A percentile compares a stretch with the other conserved stretches of the same genome.
Evolutionary conservation across 2,113 vertebrate species (phyloP).

Genomic region (Athene cunicularia): DNA sequence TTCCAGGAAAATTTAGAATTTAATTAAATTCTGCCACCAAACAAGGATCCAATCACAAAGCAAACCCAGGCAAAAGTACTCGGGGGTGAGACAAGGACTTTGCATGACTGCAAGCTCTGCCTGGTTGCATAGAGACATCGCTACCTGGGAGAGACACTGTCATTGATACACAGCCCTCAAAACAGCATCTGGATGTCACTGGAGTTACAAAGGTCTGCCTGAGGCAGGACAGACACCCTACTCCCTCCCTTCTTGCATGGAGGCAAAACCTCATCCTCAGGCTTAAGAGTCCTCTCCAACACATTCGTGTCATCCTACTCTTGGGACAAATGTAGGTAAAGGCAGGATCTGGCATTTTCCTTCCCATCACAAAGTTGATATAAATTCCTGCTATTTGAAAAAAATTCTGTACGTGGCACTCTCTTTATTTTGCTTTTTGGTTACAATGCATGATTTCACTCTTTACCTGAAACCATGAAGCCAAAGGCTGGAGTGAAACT

Average conservation of each 20-base stretch:
- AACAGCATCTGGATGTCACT: background rate
- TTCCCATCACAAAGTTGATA: background rate
- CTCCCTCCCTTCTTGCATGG: background rate
- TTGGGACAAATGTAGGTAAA: background rate
- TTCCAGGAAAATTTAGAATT: background rate
- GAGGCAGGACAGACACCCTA: background rate
- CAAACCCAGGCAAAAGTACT: background rate
- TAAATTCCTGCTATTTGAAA: background rate
- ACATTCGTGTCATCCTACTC: background rate
- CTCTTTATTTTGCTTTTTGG: background rate
- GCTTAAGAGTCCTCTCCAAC: background rate
- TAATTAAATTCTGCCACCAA: background rate
- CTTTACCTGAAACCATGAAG: background rate
- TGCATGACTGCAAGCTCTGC: background rate
- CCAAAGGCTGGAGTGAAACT: background rate
- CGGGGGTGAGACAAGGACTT: rapidly evolving
- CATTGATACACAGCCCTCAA: rapidly evolving
- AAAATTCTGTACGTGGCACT: rapidly evolving
- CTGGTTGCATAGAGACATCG: background rate
- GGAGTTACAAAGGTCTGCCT: background rate
- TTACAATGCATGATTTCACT: background rate
- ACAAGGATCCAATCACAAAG: background rate
- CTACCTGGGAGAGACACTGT: background rate
- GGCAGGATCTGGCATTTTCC: background rate
- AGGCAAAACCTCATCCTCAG: background rate